A percentile compares a stretch with the other conserved stretches of the same genome.
Evolutionary conservation across 2,797 vertebrate genomes (phyloP).

Genomic region (Microctenopoma lineatum): DNA sequence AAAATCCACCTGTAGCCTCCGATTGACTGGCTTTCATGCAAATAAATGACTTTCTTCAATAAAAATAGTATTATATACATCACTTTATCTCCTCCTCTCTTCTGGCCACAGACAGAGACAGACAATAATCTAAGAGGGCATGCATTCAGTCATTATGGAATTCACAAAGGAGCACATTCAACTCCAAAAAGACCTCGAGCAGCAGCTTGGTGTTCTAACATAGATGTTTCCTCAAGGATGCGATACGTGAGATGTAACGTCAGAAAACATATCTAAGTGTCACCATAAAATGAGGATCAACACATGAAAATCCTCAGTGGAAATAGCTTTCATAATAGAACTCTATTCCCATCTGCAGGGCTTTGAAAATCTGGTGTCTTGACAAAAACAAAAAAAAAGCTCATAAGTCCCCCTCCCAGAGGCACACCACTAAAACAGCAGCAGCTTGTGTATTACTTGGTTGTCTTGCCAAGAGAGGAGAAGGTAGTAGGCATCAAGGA

Average conservation of each 20-base stretch:
- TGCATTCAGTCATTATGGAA: conserved; percentile 54
- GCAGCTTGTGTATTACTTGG: conserved; percentile 42
- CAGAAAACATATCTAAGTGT: conserved; percentile 30
- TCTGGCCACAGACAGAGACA: conserved; percentile 42
- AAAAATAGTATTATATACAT: conserved; percentile 33
- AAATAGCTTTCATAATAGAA: conserved; percentile 25
- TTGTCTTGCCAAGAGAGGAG: conserved; percentile 47
- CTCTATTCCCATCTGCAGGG: conserved; percentile 11
- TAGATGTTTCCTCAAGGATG: conserved; percentile 43
- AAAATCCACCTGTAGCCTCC: conserved; percentile 31
- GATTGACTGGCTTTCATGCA: conserved; percentile 16
- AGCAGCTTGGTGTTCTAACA: conserved; percentile 38
- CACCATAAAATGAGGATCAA: conserved; percentile 34
- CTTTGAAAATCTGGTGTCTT: conserved; percentile 45
- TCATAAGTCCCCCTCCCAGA: conserved; percentile 54
- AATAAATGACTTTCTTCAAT: conserved; percentile 43
- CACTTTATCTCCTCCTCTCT: conserved; percentile 32
- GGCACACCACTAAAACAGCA: conserved; percentile 43
- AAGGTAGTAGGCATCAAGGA: conserved; percentile 49
- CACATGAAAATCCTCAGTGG: conserved; percentile 22
- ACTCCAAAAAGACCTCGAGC: conserved; percentile 30
- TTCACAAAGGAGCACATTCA: conserved; percentile 42
- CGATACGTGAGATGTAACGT: conserved; percentile 12
- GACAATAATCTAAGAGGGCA: conserved; percentile 49
- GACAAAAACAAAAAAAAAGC: conserved; percentile 50